These are phyloP conservation scores for Ditula angustiorana DNA, from an alignment of 2,888 invertebrate genomes.

Conservation along the genomic window DNA sequence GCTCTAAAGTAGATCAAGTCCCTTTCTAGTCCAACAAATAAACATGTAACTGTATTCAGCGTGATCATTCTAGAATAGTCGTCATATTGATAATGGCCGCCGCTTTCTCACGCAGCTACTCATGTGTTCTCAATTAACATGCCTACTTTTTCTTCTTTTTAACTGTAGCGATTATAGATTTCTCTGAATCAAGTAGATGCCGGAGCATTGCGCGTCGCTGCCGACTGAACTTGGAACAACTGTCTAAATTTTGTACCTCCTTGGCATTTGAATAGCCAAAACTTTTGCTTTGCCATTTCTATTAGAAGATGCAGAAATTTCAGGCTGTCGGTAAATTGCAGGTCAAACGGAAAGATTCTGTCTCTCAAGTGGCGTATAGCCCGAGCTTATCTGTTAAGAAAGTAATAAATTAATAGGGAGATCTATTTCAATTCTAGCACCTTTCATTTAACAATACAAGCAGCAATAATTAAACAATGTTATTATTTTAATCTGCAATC, in stretches of 20 bases:
- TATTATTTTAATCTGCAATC: neutral
- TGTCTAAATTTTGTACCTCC: conserved; percentile 2
- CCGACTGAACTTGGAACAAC: neutral
- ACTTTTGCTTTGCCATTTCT: neutral
- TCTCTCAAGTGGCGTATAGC: neutral
- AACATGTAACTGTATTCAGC: conserved; percentile 17
- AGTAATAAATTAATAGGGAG: neutral
- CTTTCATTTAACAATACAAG: neutral
- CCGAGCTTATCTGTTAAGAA: neutral
- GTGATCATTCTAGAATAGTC: conserved; percentile 32
- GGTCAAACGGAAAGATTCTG: neutral
- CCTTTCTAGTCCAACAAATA: conserved; percentile 3
- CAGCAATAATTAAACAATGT: neutral
- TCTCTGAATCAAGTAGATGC: conserved; percentile 24
- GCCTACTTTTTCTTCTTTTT: conserved; percentile 32
- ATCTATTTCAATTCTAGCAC: neutral
- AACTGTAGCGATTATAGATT: conserved; percentile 32
- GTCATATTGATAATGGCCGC: conserved; percentile 31
- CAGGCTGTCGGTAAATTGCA: neutral
- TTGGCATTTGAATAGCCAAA: neutral
- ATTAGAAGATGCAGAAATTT: conserved; percentile 1
- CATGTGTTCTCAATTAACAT: conserved; percentile 39
- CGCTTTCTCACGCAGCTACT: conserved; percentile 37
- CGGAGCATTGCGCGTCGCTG: neutral
- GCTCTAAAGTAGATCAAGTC: conserved; percentile 4